Base-by-base conservation (phyloP, 2,888 invertebrate species). In the Lymantria dispar region DNA sequence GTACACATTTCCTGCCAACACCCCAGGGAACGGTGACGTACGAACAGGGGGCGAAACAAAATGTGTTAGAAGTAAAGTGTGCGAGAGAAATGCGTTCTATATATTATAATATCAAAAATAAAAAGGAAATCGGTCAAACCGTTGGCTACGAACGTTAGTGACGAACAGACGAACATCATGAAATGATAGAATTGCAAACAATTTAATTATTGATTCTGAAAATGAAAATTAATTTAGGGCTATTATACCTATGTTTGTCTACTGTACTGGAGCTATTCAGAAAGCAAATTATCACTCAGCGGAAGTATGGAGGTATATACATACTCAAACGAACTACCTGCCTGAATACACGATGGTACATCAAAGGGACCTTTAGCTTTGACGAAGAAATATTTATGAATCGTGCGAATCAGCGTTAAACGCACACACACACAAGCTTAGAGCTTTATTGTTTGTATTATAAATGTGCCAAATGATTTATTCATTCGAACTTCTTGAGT, bases 261-360 rank as follows among this genome's bases (percentile, higher is more conserved):
- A 47, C 54, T 52, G n/a, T n/a, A n/a, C n/a, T n/a, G n/a, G 51
- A 50, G 52, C 13, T 40, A 50, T 22, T 56, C 45, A 52, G 38
- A 57, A 59, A 67, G 65, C 48, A 58, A 60, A 68, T 68, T 57
- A 62, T 62, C 58, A 47, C 39, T 29, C 40, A 47, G 60, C 49
- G 47, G 44, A 22, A 22, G 22, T 22, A 22, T 22, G 5, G 22
- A 22, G 55, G 52, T 54, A 48, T 56, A 50, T 45, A 31, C 56
- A 57, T 47, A 61, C 62, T 59, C 50, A 56, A 57, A 56, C 62
- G 58, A 58, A 43, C 63, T 58, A 62, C 56, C 60, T 62, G 60
- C 56, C 46, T 62, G 63, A 62, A 58, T 57, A 57, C 65, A 62
- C 52, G 65, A 60, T 46, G 66, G 58, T 46, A 60, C 66, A 60